A percentile compares a stretch with the other conserved stretches of the same genome.
phyloP scores from a whole-genome alignment of 2,113 vertebrate genomes.

The Coptodon rendalli region DNA sequence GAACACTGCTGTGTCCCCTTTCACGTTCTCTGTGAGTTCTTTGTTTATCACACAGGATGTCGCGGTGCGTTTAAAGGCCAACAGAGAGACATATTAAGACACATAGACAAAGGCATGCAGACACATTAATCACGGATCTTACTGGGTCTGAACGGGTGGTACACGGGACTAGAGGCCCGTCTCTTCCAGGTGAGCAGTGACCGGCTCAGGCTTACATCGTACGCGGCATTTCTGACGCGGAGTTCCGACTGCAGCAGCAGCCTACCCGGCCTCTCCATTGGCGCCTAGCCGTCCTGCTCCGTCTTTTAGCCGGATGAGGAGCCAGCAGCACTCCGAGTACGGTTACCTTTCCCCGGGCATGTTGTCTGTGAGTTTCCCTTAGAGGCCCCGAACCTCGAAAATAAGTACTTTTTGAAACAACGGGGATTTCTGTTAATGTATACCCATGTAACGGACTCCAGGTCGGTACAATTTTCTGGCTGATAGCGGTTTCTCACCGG shows the following conservation, averaged over 20 bases:
- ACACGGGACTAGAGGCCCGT: constrained; percentile 39
- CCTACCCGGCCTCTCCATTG: constrained; percentile 51
- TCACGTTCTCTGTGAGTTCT: neutral
- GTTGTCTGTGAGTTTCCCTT: neutral
- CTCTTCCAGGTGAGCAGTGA: constrained; percentile 54
- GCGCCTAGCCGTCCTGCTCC: neutral
- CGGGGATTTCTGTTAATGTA: fast-evolving
- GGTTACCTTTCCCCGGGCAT: constrained; percentile 40
- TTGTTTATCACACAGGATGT: constrained; percentile 8
- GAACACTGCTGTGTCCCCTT: neutral
- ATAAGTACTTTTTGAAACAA: fast-evolving
- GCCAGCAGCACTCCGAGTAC: neutral
- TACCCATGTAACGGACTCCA: neutral
- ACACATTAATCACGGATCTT: constrained; percentile 10
- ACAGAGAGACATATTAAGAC: neutral
- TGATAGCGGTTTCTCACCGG: constrained; percentile 54
- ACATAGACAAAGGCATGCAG: neutral
- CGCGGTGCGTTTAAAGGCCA: neutral
- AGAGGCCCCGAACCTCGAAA: neutral
- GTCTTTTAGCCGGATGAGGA: constrained; percentile 38
- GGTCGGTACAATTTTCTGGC: neutral
- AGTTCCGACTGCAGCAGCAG: constrained; percentile 56
- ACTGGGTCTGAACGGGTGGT: constrained; percentile 61
- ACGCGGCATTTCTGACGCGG: constrained; percentile 43
- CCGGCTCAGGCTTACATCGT: constrained; percentile 55